Evolutionary conservation across 2,888 invertebrate species (phyloP), one percentile per base, ranked within the genome.

Genomic region (Trissolcus japonicus): DNA sequence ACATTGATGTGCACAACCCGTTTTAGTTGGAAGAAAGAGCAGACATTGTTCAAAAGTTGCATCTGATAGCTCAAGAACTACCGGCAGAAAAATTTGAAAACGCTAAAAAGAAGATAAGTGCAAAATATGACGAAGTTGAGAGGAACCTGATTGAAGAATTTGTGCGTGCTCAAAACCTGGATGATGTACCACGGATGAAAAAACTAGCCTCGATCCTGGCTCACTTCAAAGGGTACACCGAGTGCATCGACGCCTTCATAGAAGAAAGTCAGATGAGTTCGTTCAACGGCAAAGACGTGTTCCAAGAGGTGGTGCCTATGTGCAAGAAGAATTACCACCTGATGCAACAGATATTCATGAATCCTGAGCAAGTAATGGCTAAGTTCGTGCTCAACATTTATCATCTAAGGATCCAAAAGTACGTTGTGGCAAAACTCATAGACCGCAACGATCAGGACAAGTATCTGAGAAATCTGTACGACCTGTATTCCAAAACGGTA

Each of bases 351-450:
- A 98, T 99, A 1, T 99, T 99, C 88, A 94, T 94, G 6, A 97
- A 97, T 89, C 97, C 98, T 0, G 96, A 98, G 81, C 96, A 97
- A 91, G 98, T 99, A 7, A 98, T 99, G 96, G 95, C 96, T 72
- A 99, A 99, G 91, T 97, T 98, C 89, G 96, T 99, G 54, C 91
- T 98, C 16, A 98, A 98, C 88, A 95, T 99, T 76, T 99, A 97
- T 89, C 96, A 97, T 82, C 91, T 96, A 6, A 96, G 97, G 88
- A 91, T 96, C 50, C 94, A 95, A 90, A 96, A 96, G 86, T 95
- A 95, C 85, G 94, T 98, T 29, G 94, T 94, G 76, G 94, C 94
- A 0, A 95, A 94, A 85, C 90, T 99, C 60, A 92, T 94, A 1
- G 95, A 95, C 83, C 94, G 94, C 86, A 93, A 92, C 79, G 95